A percentile compares a stretch with the other conserved stretches of the same genome.
Evolutionary conservation across 1,140 invertebrate species (phyloP).

Genomic region (Planococcus citri): DNA sequence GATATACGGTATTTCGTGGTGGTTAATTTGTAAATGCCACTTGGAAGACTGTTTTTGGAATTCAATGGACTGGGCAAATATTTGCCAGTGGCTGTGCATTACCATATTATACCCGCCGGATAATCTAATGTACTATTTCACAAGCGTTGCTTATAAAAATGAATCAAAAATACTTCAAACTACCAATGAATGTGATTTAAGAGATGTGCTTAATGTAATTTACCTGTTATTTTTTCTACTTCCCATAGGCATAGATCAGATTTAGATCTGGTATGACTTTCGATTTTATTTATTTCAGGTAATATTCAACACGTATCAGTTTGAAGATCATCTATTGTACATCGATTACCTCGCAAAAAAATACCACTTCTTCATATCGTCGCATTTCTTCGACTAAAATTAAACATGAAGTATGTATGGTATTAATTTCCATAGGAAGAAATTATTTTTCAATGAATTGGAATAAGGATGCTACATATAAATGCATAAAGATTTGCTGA

Average conservation of each 20-base stretch:
- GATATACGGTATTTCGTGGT: constrained; percentile 4
- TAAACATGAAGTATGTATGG: too few species aligned
- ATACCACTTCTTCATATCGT: constrained; percentile 4
- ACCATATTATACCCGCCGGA: not conserved
- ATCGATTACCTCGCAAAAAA: constrained; percentile 10
- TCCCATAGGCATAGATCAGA: not conserved
- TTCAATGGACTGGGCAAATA: not conserved
- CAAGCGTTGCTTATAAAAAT: not conserved
- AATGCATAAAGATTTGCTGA: too few species aligned
- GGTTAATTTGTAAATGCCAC: not conserved
- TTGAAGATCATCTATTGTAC: not conserved
- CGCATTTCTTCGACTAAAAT: not conserved
- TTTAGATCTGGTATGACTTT: not conserved
- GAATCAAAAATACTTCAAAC: constrained; percentile 12
- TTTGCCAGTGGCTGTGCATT: not conserved
- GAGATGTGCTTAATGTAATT: not conserved
- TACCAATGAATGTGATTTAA: not conserved
- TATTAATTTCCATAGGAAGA: too few species aligned
- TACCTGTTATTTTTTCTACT: not conserved
- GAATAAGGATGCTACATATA: too few species aligned
- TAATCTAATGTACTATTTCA: constrained; percentile 3
- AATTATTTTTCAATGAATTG: too few species aligned
- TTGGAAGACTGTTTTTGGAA: constrained; percentile 4
- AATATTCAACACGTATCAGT: not conserved
- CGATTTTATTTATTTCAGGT: not conserved